These are phyloP conservation scores for Urophycis tenuis DNA, from an alignment of 2,797 vertebrate genomes.

Conservation along the genomic window DNA sequence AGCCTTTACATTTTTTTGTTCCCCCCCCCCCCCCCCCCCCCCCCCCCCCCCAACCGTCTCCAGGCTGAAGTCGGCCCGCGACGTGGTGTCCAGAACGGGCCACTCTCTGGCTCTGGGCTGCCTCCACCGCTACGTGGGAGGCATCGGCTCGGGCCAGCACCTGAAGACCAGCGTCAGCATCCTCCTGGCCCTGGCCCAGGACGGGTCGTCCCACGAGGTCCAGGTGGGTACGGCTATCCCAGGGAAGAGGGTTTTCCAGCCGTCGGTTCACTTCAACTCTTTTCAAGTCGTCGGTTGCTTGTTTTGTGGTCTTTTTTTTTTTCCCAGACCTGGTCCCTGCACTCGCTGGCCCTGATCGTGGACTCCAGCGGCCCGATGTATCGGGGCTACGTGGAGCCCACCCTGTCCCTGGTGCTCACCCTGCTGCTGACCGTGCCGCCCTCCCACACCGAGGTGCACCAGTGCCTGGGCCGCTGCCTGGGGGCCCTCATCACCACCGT, in stretches of 20 bases:
- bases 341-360: slow-evolving; percentile 96
- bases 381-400: slow-evolving; percentile 95
- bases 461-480: slow-evolving; percentile 94
- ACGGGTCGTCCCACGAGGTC: slow-evolving; percentile 95
- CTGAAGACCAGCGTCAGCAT: slow-evolving; percentile 99
- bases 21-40: neutral
- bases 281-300: neutral
- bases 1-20: too few relatives aligned
- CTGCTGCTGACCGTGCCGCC: slow-evolving; percentile 92
- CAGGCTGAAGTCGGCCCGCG: slow-evolving; percentile 95
- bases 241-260: neutral
- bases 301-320: neutral
- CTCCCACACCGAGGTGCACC: slow-evolving; percentile 95
- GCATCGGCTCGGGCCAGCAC: slow-evolving; percentile 97
- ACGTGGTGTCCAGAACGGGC: slow-evolving; percentile 96
- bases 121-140: slow-evolving; percentile 96
- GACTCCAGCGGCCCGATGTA: slow-evolving; percentile 99
- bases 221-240: slow-evolving; percentile 73
- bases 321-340: slow-evolving; percentile 93
- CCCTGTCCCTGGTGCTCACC: slow-evolving; percentile 91
- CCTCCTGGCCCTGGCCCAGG: slow-evolving; percentile 92
- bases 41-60: neutral
- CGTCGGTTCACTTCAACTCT: neutral
- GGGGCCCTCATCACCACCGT: slow-evolving; percentile 98
- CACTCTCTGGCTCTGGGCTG: slow-evolving; percentile 98